phyloP scores from a whole-genome alignment of 2,797 vertebrate species.

The Oreochromis mossambicus region DNA sequence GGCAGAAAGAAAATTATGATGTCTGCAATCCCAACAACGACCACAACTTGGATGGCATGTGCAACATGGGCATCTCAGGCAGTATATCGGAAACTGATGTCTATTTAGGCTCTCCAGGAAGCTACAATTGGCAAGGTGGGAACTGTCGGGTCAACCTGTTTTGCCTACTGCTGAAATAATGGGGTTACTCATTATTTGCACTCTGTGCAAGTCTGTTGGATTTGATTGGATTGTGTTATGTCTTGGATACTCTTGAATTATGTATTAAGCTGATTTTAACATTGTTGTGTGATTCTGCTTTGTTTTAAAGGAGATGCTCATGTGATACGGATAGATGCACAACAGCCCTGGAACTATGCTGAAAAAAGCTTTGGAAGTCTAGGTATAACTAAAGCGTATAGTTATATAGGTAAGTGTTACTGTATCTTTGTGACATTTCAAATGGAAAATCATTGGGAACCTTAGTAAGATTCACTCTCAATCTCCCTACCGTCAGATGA shows the following conservation, averaged over 20 bases:
- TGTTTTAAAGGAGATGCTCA: slow-evolving; percentile 82
- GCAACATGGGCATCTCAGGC: slow-evolving; percentile 89
- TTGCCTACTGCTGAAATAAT: slow-evolving; percentile 13
- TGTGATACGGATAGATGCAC: slow-evolving; percentile 76
- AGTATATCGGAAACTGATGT: slow-evolving; percentile 82
- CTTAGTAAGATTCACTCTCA: background rate
- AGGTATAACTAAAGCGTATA: slow-evolving; percentile 50
- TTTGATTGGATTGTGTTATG: background rate
- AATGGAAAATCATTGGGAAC: background rate
- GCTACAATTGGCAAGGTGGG: slow-evolving; percentile 90
- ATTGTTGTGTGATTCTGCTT: slow-evolving; percentile 14
- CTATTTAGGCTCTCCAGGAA: slow-evolving; percentile 83
- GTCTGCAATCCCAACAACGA: slow-evolving; percentile 83
- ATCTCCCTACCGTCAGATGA: background rate
- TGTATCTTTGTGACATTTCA: background rate
- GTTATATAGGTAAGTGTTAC: slow-evolving; percentile 82
- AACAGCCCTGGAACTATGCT: slow-evolving; percentile 67
- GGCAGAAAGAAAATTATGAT: slow-evolving; percentile 85
- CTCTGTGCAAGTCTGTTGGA: background rate
- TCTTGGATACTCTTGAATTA: slow-evolving; percentile 15
- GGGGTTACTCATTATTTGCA: background rate
- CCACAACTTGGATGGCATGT: slow-evolving; percentile 82
- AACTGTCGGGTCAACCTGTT: background rate
- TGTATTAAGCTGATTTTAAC: background rate
- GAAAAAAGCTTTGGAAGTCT: slow-evolving; percentile 62